Base-by-base conservation (phyloP, 2,797 vertebrate genomes). In the Corythornis leucogaster region DNA sequence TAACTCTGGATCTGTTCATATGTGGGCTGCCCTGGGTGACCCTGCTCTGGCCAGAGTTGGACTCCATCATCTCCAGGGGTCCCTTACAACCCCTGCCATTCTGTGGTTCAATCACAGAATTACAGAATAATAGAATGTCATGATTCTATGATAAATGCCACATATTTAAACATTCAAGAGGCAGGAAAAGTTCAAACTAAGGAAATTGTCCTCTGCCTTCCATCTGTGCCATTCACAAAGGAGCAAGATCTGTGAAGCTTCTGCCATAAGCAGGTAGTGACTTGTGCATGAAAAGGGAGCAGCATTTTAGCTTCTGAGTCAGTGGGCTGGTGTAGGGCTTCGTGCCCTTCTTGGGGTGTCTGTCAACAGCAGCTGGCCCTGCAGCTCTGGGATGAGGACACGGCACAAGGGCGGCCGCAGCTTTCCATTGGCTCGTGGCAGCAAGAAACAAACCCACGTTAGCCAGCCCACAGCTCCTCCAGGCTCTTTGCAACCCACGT, bases 371-470 rank as follows among this genome's bases (percentile, higher is more conserved):
- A 73, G 38, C 68, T 78, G 74, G n/a, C 40, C 55, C 67, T 86
- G 33, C 5, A 4, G 0, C 74, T 2, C 61, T 4, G 7, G 48
- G 31, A 87, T 25, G 0, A 0, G 50, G 66, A 33, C 87, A 45
- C 2, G 45, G 79, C 2, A 1, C 30, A 25, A 25, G 43, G 24
- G 42, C 0, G 0, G 48, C 82, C 5, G 2, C 69, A 71, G 66
- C 62, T 82, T 87, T 58, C 58, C 61, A 80, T 93, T 24, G 12
- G 63, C 19, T 90, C 30, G 3, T 75, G 87, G 80, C 85, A 80
- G 69, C 42, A 40, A 78, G 80, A 78, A 87, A 58, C 68, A 54
- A 89, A 91, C 64, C 69, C 46, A 5, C 76, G 30, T 77, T 74
- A 64, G 62, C 64, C 42, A 93, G 76, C 33, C 62, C 20, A 80